Conservation (phyloP, 2,113 vertebrate genomes). For the Gorsachius goisagi region DNA sequence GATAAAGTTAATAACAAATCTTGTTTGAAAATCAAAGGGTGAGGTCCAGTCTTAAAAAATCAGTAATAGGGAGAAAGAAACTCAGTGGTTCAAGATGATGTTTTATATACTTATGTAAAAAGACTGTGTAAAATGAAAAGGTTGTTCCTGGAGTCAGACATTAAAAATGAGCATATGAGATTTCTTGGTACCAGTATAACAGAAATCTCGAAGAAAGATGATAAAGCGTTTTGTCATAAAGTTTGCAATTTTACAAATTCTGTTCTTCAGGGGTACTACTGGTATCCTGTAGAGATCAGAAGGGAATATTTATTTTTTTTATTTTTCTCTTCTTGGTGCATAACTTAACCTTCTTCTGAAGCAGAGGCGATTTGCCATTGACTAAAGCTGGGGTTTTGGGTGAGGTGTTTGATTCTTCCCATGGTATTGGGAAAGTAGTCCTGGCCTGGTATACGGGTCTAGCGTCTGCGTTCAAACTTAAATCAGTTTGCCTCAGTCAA, state of each 20-base stretch:
- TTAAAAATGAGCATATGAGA: not conserved
- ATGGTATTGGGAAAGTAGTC: not conserved
- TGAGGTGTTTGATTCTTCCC: not conserved
- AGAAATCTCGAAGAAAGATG: not conserved
- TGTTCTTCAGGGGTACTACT: not conserved
- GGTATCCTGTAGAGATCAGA: not conserved
- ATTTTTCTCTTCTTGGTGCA: not conserved
- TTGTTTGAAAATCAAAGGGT: not conserved
- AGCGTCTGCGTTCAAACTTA: not conserved
- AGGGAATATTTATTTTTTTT: not conserved
- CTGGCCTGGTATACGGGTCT: not conserved
- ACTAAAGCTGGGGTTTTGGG: not conserved
- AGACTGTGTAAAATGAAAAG: not conserved
- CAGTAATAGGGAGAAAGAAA: not conserved
- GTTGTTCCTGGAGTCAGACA: not conserved
- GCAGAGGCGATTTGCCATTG: not conserved
- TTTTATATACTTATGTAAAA: not conserved
- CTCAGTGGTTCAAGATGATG: not conserved
- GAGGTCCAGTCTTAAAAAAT: not conserved
- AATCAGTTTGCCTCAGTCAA: not conserved
- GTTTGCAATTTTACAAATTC: not conserved
- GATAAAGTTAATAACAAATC: not conserved
- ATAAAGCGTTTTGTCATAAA: not conserved
- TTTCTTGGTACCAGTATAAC: not conserved
- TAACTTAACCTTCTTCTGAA: not conserved